These are phyloP conservation scores for Mythimna albipuncta DNA, from an alignment of 2,888 invertebrate species.

Conservation along the genomic window DNA sequence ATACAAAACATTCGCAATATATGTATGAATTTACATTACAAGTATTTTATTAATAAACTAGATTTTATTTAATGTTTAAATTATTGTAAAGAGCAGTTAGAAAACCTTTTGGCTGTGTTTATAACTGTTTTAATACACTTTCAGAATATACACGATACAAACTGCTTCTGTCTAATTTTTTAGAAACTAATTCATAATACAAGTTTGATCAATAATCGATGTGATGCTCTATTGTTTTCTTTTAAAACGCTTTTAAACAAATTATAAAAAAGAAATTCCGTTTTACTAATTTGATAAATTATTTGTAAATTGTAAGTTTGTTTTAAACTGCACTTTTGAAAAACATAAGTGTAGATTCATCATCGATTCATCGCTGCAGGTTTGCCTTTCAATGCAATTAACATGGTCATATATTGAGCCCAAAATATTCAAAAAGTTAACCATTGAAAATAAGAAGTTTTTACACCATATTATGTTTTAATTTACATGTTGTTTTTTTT, in stretches of 20 bases:
- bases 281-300: background rate
- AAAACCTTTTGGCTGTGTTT: background rate
- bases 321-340: too few relatives aligned
- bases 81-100: background rate
- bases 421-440: too few relatives aligned
- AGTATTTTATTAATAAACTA: conserved; percentile 15
- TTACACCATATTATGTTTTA: too few relatives aligned
- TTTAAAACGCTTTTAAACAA: background rate
- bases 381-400: too few relatives aligned
- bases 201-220: background rate
- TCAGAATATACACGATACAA: background rate
- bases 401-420: too few relatives aligned
- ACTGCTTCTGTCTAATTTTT: background rate
- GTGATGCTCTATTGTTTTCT: background rate
- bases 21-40: background rate
- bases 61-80: conserved; percentile 1
- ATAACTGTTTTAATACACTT: background rate
- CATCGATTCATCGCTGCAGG: too few relatives aligned
- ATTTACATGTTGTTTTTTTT: background rate
- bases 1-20: conserved; percentile 45
- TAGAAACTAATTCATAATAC: background rate
- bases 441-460: too few relatives aligned
- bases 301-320: background rate
- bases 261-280: background rate
- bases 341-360: too few relatives aligned